Base-by-base conservation (phyloP, 2,797 vertebrate species). In the Sebastes wilsoni region DNA sequence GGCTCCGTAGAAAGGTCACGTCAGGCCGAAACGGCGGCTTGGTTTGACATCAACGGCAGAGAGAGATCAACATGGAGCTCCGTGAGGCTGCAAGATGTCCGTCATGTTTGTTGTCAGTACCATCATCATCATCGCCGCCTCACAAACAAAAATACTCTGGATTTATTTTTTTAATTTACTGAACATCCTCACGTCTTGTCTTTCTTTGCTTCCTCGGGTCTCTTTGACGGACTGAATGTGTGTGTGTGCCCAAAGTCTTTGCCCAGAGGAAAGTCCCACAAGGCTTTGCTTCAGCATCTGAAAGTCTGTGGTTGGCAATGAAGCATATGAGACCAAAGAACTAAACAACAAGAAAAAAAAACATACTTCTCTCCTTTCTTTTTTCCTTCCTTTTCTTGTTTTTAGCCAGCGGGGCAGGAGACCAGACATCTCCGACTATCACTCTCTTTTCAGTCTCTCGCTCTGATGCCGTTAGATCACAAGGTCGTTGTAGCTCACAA, bases 401-500 rank as follows among this genome's bases (percentile, higher is more conserved):
- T 81, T 78, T 25, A 67, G 72, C 88, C 92, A 67, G 92, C 88
- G 81, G 88, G 84, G 85, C 89, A 80, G 87, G 88, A 95, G 93
- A 93, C 71, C 61, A 87, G 91, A 89, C 90, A 59, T 90, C 93
- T 92, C 72, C 92, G 84, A 55, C 79, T 75, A 88, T 90, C 93
- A 55, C 66, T 54, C 23, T 23, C 22, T 49, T 10, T 1, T 52
- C 82, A 55, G 76, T 79, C 75, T 88, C 88, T 91, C 83, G 61
- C 68, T 78, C 42, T 46, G 88, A 91, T 4, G 80, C 66, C 79
- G 60, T 95, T 96, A 99, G 94, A 98, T 99, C 86, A 97, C 97
- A 82, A 98, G 96, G 95, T 99, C 97, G 83, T 97, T 97, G 95
- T 98, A 98, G 92, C 96, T 98, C 95, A 98, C 97, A 59, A 97